These are phyloP conservation scores for Hypolimnas misippus DNA, from an alignment of 2,888 invertebrate species.

Conservation along the genomic window DNA sequence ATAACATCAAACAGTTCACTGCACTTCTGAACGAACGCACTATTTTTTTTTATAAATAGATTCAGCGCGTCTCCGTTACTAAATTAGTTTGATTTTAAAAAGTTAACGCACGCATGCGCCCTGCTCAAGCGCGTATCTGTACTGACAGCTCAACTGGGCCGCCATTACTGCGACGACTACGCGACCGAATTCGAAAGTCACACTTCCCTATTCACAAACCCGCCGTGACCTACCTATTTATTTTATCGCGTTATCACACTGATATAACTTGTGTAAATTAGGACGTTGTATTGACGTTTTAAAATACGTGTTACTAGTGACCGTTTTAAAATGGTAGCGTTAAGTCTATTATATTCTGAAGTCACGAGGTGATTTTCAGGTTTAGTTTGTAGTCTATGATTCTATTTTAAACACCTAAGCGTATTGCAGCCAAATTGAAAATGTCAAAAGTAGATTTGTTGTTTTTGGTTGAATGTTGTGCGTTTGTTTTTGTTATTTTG, in stretches of 20 bases:
- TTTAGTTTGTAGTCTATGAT: slow-evolving; percentile 56
- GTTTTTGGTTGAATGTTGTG: slow-evolving; percentile 36
- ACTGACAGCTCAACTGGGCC: slow-evolving; percentile 53
- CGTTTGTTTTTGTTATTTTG: slow-evolving; percentile 31
- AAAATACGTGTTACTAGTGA: background rate
- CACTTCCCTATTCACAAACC: slow-evolving; percentile 4
- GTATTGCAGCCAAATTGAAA: slow-evolving; percentile 60
- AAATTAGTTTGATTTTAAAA: slow-evolving; percentile 42
- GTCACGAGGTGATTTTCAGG: slow-evolving; percentile 58
- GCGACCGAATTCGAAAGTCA: slow-evolving; percentile 52
- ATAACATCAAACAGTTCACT: slow-evolving; percentile 61
- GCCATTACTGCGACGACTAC: slow-evolving; percentile 28
- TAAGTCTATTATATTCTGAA: slow-evolving; percentile 34
- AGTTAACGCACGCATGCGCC: slow-evolving; percentile 58
- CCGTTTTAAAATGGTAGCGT: slow-evolving; percentile 37
- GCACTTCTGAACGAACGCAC: slow-evolving; percentile 65
- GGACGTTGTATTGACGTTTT: slow-evolving; percentile 21
- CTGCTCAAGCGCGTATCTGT: slow-evolving; percentile 59
- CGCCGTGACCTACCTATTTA: slow-evolving; percentile 31
- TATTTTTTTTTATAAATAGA: slow-evolving; percentile 58
- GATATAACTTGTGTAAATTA: slow-evolving; percentile 42
- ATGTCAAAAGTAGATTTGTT: slow-evolving; percentile 54
- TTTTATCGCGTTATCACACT: slow-evolving; percentile 39
- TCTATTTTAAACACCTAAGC: slow-evolving; percentile 60
- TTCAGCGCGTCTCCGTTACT: slow-evolving; percentile 41